phyloP scores from a whole-genome alignment of 1,140 invertebrate genomes.

The Brachionus koreanus region DNA sequence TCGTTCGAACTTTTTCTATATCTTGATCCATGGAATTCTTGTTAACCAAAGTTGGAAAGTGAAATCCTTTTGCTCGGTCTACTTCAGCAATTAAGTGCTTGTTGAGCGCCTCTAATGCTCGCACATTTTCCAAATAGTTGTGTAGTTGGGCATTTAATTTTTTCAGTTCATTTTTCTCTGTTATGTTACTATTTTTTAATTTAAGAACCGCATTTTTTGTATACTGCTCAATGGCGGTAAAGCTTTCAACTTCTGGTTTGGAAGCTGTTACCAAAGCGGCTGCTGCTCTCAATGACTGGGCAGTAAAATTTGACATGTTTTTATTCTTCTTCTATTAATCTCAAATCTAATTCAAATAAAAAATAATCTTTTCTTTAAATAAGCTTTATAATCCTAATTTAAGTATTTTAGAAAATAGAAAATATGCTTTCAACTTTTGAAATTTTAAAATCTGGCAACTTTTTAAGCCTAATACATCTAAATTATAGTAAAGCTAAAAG shows the following conservation, averaged over 20 bases:
- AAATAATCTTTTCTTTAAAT: neutral
- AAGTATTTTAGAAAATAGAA: no score
- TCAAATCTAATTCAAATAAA: neutral
- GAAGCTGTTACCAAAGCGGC: neutral
- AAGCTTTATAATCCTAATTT: neutral
- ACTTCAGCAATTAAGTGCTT: constrained; percentile 39
- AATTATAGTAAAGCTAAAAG: neutral
- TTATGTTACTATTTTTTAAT: constrained; percentile 30
- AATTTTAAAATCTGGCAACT: neutral
- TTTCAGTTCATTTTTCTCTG: constrained; percentile 21
- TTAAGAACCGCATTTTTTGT: constrained; percentile 38
- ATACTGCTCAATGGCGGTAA: constrained; percentile 1
- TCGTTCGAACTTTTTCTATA: neutral
- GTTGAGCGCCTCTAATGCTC: neutral
- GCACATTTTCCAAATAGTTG: constrained; percentile 22
- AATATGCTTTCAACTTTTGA: neutral
- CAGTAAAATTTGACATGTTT: neutral
- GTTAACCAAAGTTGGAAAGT: constrained; percentile 20
- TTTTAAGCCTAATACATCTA: neutral
- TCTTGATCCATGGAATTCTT: neutral
- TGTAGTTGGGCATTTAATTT: constrained; percentile 23
- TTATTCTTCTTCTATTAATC: neutral
- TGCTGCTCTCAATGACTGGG: constrained; percentile 30
- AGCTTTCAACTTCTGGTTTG: neutral
- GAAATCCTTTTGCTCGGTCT: neutral